Percentiles rank a stretch among this genome's conserved stretches.
These are phyloP conservation scores for Zeuzera pyrina DNA, from an alignment of 2,888 invertebrate species.

Conservation along the genomic window DNA sequence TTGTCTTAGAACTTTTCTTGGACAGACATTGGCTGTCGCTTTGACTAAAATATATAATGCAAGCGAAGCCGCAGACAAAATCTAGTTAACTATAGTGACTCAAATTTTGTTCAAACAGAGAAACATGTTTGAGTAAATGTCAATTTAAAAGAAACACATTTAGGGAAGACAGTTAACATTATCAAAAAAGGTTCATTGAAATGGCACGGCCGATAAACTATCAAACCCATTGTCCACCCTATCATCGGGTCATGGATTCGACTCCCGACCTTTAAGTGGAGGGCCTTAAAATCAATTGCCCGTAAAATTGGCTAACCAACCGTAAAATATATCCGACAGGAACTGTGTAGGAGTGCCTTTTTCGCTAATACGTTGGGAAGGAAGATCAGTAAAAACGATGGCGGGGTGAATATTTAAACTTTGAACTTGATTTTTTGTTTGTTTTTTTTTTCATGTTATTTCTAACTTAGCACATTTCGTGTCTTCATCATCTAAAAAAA, in stretches of 20 bases:
- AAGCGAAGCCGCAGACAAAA: no score
- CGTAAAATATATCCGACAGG: conserved; percentile 65
- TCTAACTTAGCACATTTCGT: no score
- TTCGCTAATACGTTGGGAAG: conserved; percentile 38
- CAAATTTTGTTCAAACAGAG: no score
- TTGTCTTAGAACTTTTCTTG: no score
- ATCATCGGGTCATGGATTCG: conserved; percentile 27
- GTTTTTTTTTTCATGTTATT: not conserved
- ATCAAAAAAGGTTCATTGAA: conserved; percentile 45
- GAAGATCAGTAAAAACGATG: conserved; percentile 18
- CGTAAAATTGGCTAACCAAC: conserved; percentile 69
- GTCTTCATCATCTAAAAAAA: no score
- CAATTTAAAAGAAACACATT: no score
- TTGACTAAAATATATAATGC: no score
- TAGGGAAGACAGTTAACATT: conserved; percentile 43
- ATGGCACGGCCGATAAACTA: conserved; percentile 56
- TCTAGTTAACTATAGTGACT: no score
- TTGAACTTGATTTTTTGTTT: not conserved
- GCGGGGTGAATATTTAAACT: not conserved
- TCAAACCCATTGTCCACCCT: conserved; percentile 40
- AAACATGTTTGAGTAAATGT: no score
- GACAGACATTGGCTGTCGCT: no score
- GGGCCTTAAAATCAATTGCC: conserved; percentile 60
- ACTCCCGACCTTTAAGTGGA: conserved; percentile 41
- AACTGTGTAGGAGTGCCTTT: conserved; percentile 37